These are phyloP conservation scores for Drosophila mauritiana DNA, from an alignment of 1,140 invertebrate species.

Conservation along the genomic window DNA sequence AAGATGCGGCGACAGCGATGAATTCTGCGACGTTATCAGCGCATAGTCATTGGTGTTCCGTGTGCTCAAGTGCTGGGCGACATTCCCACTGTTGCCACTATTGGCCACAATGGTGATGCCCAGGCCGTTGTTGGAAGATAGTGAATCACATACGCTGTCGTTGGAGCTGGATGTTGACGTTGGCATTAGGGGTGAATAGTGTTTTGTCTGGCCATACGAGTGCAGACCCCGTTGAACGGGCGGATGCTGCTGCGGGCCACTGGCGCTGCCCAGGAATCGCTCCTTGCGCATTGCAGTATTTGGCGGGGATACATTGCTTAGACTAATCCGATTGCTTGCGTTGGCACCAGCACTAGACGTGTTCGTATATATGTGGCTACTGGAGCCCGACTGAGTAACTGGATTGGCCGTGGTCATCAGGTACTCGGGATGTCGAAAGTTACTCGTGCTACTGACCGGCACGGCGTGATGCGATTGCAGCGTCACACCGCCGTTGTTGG, in stretches of 20 bases:
- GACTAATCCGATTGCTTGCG: conserved; percentile 55
- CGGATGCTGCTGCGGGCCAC: conserved; percentile 71
- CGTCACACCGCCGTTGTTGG: conserved; percentile 43
- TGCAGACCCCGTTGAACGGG: conserved; percentile 73
- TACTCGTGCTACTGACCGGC: conserved; percentile 59
- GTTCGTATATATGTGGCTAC: conserved; percentile 68
- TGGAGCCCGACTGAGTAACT: conserved; percentile 64
- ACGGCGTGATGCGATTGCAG: conserved; percentile 72
- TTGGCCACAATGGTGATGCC: conserved; percentile 30
- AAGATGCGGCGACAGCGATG: conserved; percentile 70
- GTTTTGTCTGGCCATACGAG: conserved; percentile 70
- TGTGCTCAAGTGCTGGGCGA: conserved; percentile 41
- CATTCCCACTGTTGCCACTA: conserved; percentile 43
- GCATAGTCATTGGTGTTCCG: conserved; percentile 70
- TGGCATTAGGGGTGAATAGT: conserved; percentile 70
- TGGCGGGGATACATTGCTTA: conserved; percentile 78
- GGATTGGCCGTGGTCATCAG: conserved; percentile 74
- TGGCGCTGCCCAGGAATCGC: conserved; percentile 45
- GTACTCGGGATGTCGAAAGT: conserved; percentile 69
- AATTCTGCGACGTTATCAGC: conserved; percentile 59
- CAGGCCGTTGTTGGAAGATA: conserved; percentile 86
- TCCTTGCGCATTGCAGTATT: conserved; percentile 70
- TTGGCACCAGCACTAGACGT: conserved; percentile 6
- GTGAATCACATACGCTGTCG: conserved; percentile 88
- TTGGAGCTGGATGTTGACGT: conserved; percentile 89